These are phyloP conservation scores for Heliothis subflexa DNA, from an alignment of 1,140 invertebrate genomes.

Conservation along the genomic window DNA sequence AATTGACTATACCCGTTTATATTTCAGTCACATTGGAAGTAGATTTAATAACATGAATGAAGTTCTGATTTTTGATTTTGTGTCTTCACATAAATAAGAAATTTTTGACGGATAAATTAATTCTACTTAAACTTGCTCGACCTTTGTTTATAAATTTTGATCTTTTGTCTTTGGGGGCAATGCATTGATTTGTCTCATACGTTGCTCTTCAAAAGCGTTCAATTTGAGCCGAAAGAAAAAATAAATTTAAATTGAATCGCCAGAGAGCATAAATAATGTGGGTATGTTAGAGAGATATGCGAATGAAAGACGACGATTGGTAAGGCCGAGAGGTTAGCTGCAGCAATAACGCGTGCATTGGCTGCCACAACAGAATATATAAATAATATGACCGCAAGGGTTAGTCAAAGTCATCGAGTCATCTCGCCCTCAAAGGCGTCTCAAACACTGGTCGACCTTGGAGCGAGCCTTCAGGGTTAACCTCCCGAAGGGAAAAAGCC, in stretches of 20 bases:
- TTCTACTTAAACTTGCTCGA: background rate
- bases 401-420: slow-evolving; percentile 65
- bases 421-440: slow-evolving; percentile 59
- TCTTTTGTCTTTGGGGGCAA: background rate
- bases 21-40: background rate
- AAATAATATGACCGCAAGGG: slow-evolving; percentile 54
- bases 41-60: background rate
- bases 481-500: slow-evolving; percentile 62
- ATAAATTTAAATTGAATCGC: background rate
- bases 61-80: background rate
- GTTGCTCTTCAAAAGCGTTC: background rate
- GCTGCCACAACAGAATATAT: slow-evolving; percentile 52
- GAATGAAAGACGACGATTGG: slow-evolving; percentile 39
- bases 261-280: slow-evolving; percentile 8
- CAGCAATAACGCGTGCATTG: slow-evolving; percentile 60
- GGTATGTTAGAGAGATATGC: slow-evolving; percentile 19
- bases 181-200: background rate
- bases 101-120: background rate
- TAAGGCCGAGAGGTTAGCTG: slow-evolving; percentile 46
- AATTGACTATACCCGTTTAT: no score
- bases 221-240: slow-evolving; percentile 10
- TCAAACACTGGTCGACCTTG: slow-evolving; percentile 62
- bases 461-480: slow-evolving; percentile 62
- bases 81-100: background rate
- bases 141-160: background rate